Base-by-base conservation (phyloP, 2,113 vertebrate species). In the Xiphophorus hellerii region DNA sequence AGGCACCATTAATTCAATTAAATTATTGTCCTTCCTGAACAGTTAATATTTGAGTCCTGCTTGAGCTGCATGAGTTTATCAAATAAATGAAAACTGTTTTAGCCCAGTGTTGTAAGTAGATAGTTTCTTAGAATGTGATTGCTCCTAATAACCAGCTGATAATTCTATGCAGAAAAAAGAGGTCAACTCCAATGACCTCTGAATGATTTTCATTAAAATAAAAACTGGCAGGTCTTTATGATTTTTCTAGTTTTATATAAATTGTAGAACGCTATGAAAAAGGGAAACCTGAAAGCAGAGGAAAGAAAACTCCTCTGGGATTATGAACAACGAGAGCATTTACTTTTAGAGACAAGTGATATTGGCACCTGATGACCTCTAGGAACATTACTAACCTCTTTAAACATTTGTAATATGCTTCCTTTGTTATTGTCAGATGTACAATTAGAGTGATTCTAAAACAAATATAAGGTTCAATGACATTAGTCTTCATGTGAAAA, bases 341-440 rank as follows among this genome's bases (percentile, higher is more conserved):
- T 75, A 66, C 78, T 74, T 84, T 62, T 17, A 67, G 73, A 84
- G 63, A 62, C 84, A 71, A 14, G 76, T 74, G 82, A 86, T 67
- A 77, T 83, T 81, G 76, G 31, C 73, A 81, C 78, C 65, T 76
- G 69, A 78, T 76, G 76, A 74, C 73, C 78, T 74, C 61, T 73
- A 66, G 31, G 80, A 80, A 74, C 48, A 64, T 27, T 35, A 69
- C 10, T 20, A 31, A 6, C 13, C 1, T 28, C 31, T 37, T 29
- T 4, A 71, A 8, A 1, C 6, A 48, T 65, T 15, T 79, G 20
- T 67, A 33, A 77, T 79, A 65, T 48, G 5, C 17, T 17, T 44
- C 1, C 28, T 33, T 27, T 39, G 2, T 22, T 12, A 33, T 29
- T 39, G 2, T 22, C 13, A 58, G 12, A 1, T 6, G 14, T 28